These are phyloP conservation scores for Andricus grossulariae DNA, from an alignment of 1,140 invertebrate species.

Conservation along the genomic window DNA sequence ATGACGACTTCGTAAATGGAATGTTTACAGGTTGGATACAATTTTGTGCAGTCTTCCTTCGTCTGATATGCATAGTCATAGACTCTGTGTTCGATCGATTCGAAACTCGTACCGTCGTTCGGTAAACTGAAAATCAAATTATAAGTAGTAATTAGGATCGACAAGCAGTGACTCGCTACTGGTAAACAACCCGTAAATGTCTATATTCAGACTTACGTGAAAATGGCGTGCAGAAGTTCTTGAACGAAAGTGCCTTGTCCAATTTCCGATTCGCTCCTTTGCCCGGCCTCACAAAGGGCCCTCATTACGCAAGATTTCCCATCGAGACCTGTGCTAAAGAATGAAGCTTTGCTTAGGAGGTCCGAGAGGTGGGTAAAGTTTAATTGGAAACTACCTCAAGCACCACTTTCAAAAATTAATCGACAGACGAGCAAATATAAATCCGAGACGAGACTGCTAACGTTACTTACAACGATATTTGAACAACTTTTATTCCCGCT, in stretches of 20 bases:
- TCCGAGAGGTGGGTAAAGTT: conserved; percentile 59
- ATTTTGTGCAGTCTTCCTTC: conserved; percentile 72
- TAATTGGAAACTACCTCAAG: conserved; percentile 56
- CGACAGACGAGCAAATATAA: conserved; percentile 16
- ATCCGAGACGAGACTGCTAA: background rate
- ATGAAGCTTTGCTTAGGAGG: conserved; percentile 55
- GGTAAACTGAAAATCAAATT: conserved; percentile 61
- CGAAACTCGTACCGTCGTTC: conserved; percentile 70
- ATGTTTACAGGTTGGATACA: conserved; percentile 73
- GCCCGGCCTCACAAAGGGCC: conserved; percentile 82
- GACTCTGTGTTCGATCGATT: conserved; percentile 78
- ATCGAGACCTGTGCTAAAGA: conserved; percentile 80
- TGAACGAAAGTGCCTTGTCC: conserved; percentile 80
- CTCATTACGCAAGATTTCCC: conserved; percentile 82
- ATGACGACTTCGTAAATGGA: conserved; percentile 71
- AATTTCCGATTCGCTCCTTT: conserved; percentile 76
- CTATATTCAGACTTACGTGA: conserved; percentile 77
- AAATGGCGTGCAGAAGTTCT: conserved; percentile 82
- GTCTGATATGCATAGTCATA: conserved; percentile 82
- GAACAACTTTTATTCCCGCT: conserved; percentile 7
- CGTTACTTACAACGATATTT: background rate
- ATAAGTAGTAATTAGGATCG: conserved; percentile 40
- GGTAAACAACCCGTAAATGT: conserved; percentile 33
- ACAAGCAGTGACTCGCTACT: conserved; percentile 1
- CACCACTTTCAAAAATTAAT: conserved; percentile 23